phyloP scores from a whole-genome alignment of 2,888 invertebrate genomes.

The Incurvaria masculella region DNA sequence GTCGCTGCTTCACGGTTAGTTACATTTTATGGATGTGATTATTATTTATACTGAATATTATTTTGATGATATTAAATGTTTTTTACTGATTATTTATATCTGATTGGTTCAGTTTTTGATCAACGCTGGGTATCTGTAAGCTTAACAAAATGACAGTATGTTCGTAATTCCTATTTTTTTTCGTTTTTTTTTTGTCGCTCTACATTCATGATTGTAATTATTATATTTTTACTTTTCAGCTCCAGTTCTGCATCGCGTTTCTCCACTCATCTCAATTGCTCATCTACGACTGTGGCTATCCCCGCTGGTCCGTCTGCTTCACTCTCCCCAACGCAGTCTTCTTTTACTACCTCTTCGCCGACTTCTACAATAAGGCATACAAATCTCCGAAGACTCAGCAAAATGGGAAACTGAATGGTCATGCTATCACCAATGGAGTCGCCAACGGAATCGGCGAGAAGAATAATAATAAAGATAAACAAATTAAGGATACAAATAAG shows the following conservation, averaged over 20 bases:
- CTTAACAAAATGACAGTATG: no score
- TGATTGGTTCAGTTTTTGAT: no score
- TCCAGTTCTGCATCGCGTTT: constrained; percentile 88
- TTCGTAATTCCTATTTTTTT: no score
- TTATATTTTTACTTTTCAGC: constrained; percentile 65
- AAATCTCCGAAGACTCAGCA: constrained; percentile 32
- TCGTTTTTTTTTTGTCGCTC: no score
- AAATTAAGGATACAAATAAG: neutral
- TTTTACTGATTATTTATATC: no score
- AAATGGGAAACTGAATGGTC: constrained; percentile 21
- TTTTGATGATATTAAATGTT: no score
- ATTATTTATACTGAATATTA: no score
- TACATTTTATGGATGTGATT: no score
- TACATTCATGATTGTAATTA: no score
- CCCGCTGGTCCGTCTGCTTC: constrained; percentile 76
- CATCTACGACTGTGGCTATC: constrained; percentile 86
- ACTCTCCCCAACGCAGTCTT: constrained; percentile 88
- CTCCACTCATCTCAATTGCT: constrained; percentile 82
- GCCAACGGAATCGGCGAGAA: constrained; percentile 12
- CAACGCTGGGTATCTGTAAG: no score
- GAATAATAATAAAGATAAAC: neutral
- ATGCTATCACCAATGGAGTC: constrained; percentile 21
- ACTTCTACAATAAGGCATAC: constrained; percentile 86
- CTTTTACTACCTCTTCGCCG: constrained; percentile 89
- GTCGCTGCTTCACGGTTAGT: no score